These are phyloP conservation scores for Philaenus spumarius DNA, from an alignment of 1,140 invertebrate genomes.

Conservation along the genomic window DNA sequence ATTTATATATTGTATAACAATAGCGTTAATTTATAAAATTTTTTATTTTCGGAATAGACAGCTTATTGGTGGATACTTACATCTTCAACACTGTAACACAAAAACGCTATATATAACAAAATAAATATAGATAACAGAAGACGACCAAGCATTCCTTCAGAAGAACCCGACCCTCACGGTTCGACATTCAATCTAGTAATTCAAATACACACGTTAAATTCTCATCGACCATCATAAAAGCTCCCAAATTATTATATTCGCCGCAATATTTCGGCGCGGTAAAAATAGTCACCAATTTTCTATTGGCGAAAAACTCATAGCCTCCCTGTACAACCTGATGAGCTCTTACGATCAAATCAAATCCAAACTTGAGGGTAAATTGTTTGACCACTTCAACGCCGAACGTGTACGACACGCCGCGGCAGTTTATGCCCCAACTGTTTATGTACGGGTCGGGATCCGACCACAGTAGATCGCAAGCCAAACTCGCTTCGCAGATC, in stretches of 20 bases:
- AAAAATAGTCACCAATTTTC: slow-evolving; percentile 44
- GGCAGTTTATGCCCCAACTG: slow-evolving; percentile 66
- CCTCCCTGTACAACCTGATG: slow-evolving; percentile 55
- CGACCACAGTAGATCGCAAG: slow-evolving; percentile 77
- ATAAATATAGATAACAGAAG: no score
- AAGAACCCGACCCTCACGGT: no score
- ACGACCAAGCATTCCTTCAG: no score
- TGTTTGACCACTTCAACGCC: slow-evolving; percentile 57
- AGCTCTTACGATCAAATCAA: slow-evolving; percentile 70
- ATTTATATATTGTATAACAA: no score
- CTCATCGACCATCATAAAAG: no score
- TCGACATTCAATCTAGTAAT: no score
- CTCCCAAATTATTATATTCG: slow-evolving; percentile 54
- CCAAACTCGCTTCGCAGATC: slow-evolving; percentile 56
- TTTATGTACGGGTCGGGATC: slow-evolving; percentile 64
- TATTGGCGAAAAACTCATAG: slow-evolving; percentile 3
- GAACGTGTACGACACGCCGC: slow-evolving; percentile 66
- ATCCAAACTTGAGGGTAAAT: slow-evolving; percentile 66
- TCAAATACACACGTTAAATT: no score
- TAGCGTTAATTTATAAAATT: no score
- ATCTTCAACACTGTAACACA: no score
- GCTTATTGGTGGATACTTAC: no score
- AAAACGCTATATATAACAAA: no score
- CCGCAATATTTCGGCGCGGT: slow-evolving; percentile 52
- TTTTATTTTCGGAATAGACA: no score